Evolutionary conservation across 2,113 vertebrate genomes (phyloP).

Genomic region (Eptesicus fuscus): DNA sequence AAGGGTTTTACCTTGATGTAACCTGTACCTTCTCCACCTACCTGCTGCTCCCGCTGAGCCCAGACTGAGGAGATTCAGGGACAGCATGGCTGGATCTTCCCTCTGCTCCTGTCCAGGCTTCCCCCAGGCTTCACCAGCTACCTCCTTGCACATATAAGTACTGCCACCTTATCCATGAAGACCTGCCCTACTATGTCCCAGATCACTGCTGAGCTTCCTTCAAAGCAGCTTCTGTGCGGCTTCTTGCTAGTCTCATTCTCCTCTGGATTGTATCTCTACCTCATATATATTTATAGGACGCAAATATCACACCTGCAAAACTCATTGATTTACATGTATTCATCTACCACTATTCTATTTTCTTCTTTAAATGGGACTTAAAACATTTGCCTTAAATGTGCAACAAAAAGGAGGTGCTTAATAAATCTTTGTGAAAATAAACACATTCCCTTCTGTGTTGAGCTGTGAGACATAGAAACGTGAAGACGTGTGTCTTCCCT

Average conservation of each 20-base stretch:
- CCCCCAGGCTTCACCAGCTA: neutral
- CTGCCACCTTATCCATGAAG: neutral
- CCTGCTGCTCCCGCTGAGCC: fast-evolving
- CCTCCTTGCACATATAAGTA: neutral
- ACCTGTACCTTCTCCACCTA: neutral
- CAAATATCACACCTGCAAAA: neutral
- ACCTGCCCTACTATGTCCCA: neutral
- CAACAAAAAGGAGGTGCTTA: neutral
- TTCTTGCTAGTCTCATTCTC: neutral
- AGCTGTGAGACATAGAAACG: neutral
- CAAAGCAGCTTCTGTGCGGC: neutral
- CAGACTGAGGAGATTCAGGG: neutral
- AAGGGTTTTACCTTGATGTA: neutral
- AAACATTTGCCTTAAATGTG: neutral
- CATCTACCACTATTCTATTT: neutral
- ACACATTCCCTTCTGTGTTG: neutral
- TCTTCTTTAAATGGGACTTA: neutral
- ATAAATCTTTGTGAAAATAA: neutral
- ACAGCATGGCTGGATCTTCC: fast-evolving
- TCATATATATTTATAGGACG: neutral
- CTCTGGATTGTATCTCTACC: neutral
- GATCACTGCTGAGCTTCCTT: neutral
- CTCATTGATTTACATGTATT: neutral
- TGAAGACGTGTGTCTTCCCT: neutral
- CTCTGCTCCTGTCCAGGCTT: neutral